Base-by-base conservation (phyloP, 1,140 invertebrate genomes). In the Bombus vancouverensis region DNA sequence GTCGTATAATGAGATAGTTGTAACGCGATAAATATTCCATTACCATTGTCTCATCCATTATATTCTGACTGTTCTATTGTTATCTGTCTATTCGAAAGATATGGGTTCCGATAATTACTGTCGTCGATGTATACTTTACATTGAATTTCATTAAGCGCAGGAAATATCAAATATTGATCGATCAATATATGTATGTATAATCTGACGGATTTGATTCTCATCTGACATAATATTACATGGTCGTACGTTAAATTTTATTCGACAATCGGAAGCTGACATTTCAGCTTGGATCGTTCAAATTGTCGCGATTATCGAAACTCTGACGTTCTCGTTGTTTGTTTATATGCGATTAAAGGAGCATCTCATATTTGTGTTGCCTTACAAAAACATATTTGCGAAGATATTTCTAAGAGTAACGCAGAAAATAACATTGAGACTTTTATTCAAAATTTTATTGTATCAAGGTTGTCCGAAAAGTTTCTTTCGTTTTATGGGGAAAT, bases 141-240 rank as follows among this genome's bases (percentile, higher is more conserved):
- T 47, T 13, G 62, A 68, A 53, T 68, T 42, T 80, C 77, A 47
- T 42, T 47, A 8, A 13, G 6, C 65, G 25, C 25, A 37, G 18
- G 59, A 47, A 15, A 68, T 37, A 9, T 79, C 25, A 78, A 78
- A 66, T 28, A 66, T 78, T 78, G 76, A 78, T 66, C 6, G 39
- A 66, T 39, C 34, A 8, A 66, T 66, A 44, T 44, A 53, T 22
- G 6, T 53, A 53, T 8, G 47, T 53, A 10, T 78, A 32, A 78
- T 32, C n/a, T 15, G 39, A 13, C 37, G 18, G 39, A 32, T 78
- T 42, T 42, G 37, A 62, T 47, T 62, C 47, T 22, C n/a, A 5
- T 28, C 28, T 37, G 32, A 10, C 32, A 28, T 53, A n/a, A 37
- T 18, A 28, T 80, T 53, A 10, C 65, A 34, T 37, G 10, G 37